A percentile compares a stretch with the other conserved stretches of the same genome.
Evolutionary conservation across 2,113 vertebrate genomes (phyloP).

Genomic region (Eidolon helvum): DNA sequence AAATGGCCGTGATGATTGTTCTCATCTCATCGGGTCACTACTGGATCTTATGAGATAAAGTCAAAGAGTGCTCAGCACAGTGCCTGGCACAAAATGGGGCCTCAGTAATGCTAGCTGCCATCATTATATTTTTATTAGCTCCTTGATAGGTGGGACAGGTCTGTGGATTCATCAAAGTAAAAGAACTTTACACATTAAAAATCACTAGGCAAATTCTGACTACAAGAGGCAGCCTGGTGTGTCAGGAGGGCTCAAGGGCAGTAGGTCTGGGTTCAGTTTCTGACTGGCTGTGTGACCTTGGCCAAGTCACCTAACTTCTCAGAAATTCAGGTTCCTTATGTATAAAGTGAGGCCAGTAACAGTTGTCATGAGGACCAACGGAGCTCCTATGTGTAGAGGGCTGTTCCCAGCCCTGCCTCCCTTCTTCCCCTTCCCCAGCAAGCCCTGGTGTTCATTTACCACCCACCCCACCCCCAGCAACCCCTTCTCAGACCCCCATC

Average conservation of each 20-base stretch:
- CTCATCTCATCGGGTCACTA: background rate
- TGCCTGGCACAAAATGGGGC: background rate
- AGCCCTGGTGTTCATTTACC: conserved; percentile 68
- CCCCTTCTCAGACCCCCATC: conserved; percentile 77
- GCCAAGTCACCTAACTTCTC: conserved; percentile 54
- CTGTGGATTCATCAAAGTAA: background rate
- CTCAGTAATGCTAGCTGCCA: background rate
- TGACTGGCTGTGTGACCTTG: conserved; percentile 37
- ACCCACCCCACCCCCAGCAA: conserved; percentile 41
- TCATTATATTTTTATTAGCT: background rate
- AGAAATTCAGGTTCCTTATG: background rate
- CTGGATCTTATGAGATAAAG: background rate
- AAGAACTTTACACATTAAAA: background rate
- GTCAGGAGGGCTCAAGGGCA: background rate
- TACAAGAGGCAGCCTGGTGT: background rate
- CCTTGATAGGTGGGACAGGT: background rate
- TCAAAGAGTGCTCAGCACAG: background rate
- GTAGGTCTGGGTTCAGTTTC: background rate
- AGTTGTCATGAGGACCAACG: background rate
- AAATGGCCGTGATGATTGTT: background rate
- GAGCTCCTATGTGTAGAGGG: background rate
- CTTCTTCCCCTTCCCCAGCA: conserved; percentile 41
- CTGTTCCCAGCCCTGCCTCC: background rate
- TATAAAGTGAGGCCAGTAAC: background rate
- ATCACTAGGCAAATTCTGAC: background rate